Conservation (phyloP, 2,113 vertebrate genomes). For the Percina caprodes region DNA sequence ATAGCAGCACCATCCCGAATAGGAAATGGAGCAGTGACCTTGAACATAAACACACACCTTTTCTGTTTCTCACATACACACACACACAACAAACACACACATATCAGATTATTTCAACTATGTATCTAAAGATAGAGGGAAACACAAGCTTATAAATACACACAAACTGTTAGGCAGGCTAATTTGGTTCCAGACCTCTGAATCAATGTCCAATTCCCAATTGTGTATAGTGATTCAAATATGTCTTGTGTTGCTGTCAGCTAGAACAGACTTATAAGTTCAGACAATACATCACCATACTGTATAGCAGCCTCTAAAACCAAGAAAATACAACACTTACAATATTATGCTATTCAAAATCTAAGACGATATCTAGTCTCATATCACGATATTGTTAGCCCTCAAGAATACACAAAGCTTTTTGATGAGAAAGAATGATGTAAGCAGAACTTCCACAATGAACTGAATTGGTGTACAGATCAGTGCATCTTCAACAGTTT, state of each 20-base stretch:
- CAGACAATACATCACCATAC: no score
- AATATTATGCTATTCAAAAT: no score
- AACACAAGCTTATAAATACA: conserved; percentile 21
- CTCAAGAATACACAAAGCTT: no score
- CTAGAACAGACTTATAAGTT: no score
- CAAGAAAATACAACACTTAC: no score
- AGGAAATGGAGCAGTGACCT: conserved; percentile 78
- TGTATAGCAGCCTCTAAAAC: no score
- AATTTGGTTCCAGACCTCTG: conserved; percentile 3
- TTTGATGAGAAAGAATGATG: no score
- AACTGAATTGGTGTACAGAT: no score
- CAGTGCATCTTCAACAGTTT: no score
- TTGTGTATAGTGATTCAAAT: not conserved
- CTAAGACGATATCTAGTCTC: no score
- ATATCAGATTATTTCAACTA: conserved; percentile 48
- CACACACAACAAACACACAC: conserved; percentile 44
- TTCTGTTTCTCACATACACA: conserved; percentile 21
- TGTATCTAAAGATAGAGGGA: conserved; percentile 27
- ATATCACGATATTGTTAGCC: no score
- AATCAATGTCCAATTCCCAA: conserved; percentile 17
- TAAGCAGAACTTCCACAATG: no score
- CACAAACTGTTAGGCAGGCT: not conserved
- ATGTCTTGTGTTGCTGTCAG: not conserved
- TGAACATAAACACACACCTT: conserved; percentile 59
- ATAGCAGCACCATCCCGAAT: conserved; percentile 71